Evolutionary conservation across 2,797 vertebrate genomes (phyloP), one percentile per base, ranked within the genome.

Genomic region (Enteromius anoplus): DNA sequence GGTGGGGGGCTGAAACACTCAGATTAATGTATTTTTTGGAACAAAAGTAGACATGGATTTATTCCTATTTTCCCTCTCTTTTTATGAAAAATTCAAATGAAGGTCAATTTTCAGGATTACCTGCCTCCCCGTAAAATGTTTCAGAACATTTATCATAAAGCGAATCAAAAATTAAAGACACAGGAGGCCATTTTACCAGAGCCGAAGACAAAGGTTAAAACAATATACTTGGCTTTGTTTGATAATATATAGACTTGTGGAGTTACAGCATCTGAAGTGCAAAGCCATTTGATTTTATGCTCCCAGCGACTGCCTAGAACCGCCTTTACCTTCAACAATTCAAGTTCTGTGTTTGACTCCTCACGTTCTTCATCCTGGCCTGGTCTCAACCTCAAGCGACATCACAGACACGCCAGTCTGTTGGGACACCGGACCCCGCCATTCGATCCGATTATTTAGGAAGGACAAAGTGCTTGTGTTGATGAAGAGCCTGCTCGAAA

Each of bases 401-500:
- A 76, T 83, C 81, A 81, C 75, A 85, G 55, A 73, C 58, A 71
- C 86, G 78, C 51, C 71, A 83, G 89, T 92, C 92, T 93, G 89
- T 78, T 86, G 88, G 90, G 91, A 94, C 83, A 88, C 91, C 91
- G 75, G 83, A 80, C 75, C 84, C 87, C 51, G 87, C 89, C 89
- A 90, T 94, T 95, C 93, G 93, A 95, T 95, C 94, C 82, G 93
- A 94, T 96, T 95, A 95, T 95, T 96, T 95, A 94, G 94, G 94
- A 91, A 95, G 93, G 94, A 96, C 93, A 93, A 93, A 94, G 95
- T 92, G 93, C 94, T 95, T 95, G 94, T 95, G 95, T 96, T 96
- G 96, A 96, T 95, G 95, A 95, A 95, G 93, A 95, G 94, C 92
- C 85, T 86, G 87, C 91, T 89, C 92, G 93, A 93, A 95, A 95